Conservation (phyloP, 2,888 invertebrate species). For the Rapana venosa region DNA sequence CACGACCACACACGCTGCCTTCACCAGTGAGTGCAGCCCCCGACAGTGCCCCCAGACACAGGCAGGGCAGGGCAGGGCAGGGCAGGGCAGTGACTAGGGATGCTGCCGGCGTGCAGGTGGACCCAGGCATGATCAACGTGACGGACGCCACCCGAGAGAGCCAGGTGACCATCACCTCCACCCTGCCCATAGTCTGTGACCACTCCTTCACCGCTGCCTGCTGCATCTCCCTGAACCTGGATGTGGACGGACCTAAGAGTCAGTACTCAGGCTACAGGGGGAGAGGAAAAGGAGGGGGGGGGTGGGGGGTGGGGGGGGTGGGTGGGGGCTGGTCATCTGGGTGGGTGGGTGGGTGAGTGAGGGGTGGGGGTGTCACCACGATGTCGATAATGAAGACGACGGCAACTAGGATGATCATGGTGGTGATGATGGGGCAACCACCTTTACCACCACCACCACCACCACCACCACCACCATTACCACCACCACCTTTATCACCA, state of each 20-base stretch:
- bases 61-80: too few species aligned
- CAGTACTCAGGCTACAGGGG: neutral
- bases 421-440: neutral
- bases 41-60: too few species aligned
- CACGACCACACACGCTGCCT: too few species aligned
- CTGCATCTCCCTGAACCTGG: constrained; percentile 2
- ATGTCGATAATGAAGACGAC: neutral
- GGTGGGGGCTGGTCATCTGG: neutral
- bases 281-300: neutral
- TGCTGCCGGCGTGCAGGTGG: neutral
- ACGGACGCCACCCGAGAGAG: neutral
- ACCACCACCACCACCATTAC: neutral
- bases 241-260: constrained; percentile 1
- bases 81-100: too few species aligned
- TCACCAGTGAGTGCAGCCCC: too few species aligned
- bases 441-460: neutral
- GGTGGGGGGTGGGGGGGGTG: neutral
- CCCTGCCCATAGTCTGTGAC: constrained; percentile 6
- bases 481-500: neutral
- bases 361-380: neutral
- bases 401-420: neutral
- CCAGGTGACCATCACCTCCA: neutral
- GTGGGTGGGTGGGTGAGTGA: neutral
- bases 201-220: neutral
- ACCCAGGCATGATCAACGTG: neutral